Evolutionary conservation across 2,797 vertebrate species (phyloP).

Genomic region (Crocodylus rhombifer): DNA sequence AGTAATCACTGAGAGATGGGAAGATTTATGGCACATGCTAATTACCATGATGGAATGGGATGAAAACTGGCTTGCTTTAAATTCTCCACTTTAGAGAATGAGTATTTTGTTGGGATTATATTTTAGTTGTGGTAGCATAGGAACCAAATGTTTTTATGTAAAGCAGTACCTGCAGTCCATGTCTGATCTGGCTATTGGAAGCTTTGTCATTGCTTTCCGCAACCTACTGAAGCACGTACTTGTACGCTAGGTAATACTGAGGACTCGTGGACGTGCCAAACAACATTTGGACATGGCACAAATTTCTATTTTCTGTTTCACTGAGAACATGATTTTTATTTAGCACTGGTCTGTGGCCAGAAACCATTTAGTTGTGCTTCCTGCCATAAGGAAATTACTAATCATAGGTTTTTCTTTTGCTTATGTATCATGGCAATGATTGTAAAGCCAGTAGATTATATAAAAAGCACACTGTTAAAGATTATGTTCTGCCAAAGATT

Average conservation of each 20-base stretch:
- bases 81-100: neutral
- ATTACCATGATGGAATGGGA: neutral
- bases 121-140: neutral
- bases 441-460: slow-evolving; percentile 38
- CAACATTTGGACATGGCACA: slow-evolving; percentile 25
- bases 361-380: slow-evolving; percentile 32
- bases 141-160: neutral
- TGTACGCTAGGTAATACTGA: neutral
- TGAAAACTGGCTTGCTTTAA: neutral
- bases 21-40: neutral
- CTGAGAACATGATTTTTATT: slow-evolving; percentile 44
- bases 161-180: neutral
- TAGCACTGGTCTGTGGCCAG: slow-evolving; percentile 41
- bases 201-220: neutral
- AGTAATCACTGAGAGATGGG: fast-evolving
- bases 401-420: slow-evolving; percentile 39
- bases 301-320: slow-evolving; percentile 66
- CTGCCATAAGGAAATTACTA: slow-evolving; percentile 59
- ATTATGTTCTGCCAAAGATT: neutral
- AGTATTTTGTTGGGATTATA: neutral
- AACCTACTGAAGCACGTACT: slow-evolving; percentile 1
- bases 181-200: neutral
- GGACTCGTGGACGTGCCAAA: neutral
- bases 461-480: slow-evolving; percentile 17
- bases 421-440: slow-evolving; percentile 37